phyloP scores from a whole-genome alignment of 2,888 invertebrate genomes.

The Aphidius colemani region DNA sequence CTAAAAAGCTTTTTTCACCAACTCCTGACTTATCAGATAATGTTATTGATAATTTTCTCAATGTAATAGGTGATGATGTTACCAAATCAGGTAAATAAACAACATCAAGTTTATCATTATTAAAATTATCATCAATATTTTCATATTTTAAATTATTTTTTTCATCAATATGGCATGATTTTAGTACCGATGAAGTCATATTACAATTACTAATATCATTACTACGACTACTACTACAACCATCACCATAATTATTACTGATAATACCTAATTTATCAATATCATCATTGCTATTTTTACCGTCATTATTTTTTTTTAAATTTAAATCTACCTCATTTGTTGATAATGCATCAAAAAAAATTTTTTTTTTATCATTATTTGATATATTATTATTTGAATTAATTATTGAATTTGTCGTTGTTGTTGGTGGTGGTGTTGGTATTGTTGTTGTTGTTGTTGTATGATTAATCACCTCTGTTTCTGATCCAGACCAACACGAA shows the following conservation, averaged over 20 bases:
- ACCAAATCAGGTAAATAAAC: slow-evolving; percentile 49
- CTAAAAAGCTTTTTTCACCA: slow-evolving; percentile 11
- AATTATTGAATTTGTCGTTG: too few relatives aligned
- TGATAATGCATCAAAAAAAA: slow-evolving; percentile 21
- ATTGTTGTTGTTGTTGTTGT: slow-evolving; percentile 31
- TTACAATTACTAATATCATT: slow-evolving; percentile 31
- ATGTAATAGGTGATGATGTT: slow-evolving; percentile 43
- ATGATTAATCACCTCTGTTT: slow-evolving; percentile 70
- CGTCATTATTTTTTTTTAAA: slow-evolving; percentile 14
- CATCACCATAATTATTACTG: slow-evolving; percentile 23
- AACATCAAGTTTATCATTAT: slow-evolving; percentile 22
- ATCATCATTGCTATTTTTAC: slow-evolving; percentile 20
- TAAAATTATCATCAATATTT: slow-evolving; percentile 3
- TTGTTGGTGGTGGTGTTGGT: neutral
- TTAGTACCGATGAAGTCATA: slow-evolving; percentile 6
- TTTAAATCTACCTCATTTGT: slow-evolving; percentile 32
- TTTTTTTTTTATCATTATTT: slow-evolving; percentile 25
- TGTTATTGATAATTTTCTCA: slow-evolving; percentile 28
- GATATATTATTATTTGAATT: neutral
- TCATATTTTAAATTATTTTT: neutral
- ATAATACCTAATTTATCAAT: slow-evolving; percentile 5
- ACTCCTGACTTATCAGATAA: slow-evolving; percentile 2
- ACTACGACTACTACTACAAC: slow-evolving; percentile 10
- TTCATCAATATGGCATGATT: slow-evolving; percentile 18
- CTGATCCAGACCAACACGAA: slow-evolving; percentile 70